Base-by-base conservation (phyloP, 2,797 vertebrate genomes). In the Molossus molossus region DNA sequence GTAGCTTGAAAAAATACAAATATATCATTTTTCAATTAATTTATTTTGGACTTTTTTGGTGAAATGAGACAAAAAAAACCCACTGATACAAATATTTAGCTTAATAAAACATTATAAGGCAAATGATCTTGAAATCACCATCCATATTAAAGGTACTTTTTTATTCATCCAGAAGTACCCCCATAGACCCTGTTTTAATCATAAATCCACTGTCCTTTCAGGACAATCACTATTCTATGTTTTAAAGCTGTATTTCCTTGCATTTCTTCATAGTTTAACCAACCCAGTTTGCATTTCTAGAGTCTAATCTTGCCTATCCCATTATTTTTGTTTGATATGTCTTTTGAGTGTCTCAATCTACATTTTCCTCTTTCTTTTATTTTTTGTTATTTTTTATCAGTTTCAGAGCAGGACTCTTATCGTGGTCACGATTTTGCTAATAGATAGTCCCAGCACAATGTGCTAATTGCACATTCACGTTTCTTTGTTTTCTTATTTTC, bases 191-290 rank as follows among this genome's bases (percentile, higher is more conserved):
- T n/a, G 25, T 27, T 9, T 60, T 14, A 83, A 64, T 45, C 53
- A 40, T 82, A 87, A 76, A 29, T 6, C 5, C 1, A 55, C 13
- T 27, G 13, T 80, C 20, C 29, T 92, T 65, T 6, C 27, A 29
- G 82, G 77, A 70, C 90, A 87, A 17, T 20, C 5, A 89, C 72
- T 89, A 48, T 29, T 18, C 29, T 92, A 72, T 48, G 48, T 48
- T 83, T 89, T 48, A 87, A 79, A n/a, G 7, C 73, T 87, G 73
- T 65, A 53, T 33, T 75, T 86, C 17, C 23, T 92, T 92, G 13
- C 2, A 81, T 82, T 87, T 93, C 27, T 50, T 58, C 65, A 53
- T 53, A 80, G 29, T 69, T 91, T 72, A 88, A 55, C 18, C 17
- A 87, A 80, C 17, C 12, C 5, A 86, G 4, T 67, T 88, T 92